These are phyloP conservation scores for Rotaria macrura DNA, from an alignment of 2,888 invertebrate species.

Conservation along the genomic window DNA sequence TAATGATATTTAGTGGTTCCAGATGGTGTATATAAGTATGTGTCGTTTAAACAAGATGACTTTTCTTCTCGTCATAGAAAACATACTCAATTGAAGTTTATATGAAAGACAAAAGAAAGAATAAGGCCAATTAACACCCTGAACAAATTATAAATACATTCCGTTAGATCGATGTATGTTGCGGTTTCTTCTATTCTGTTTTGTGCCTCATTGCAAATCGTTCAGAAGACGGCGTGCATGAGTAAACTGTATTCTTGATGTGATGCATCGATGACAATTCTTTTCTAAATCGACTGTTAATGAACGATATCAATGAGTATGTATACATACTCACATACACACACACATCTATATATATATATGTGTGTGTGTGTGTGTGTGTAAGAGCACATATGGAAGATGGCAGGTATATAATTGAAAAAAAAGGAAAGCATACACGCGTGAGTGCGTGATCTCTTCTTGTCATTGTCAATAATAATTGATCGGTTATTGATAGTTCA, in stretches of 20 bases:
- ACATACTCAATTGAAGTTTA: constrained; percentile 15
- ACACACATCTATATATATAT: too few relatives aligned
- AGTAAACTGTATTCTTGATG: neutral
- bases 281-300: neutral
- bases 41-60: constrained; percentile 15
- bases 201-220: constrained; percentile 3
- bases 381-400: neutral
- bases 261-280: constrained; percentile 14
- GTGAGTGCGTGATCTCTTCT: constrained; percentile 7
- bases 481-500: constrained; percentile 1
- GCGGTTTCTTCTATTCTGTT: neutral
- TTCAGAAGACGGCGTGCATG: neutral
- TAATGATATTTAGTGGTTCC: neutral
- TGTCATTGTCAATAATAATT: constrained; percentile 10
- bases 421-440: neutral
- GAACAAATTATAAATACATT: constrained; percentile 7
- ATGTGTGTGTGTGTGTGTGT: too few relatives aligned
- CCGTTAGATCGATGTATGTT: neutral
- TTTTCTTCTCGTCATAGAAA: constrained; percentile 7
- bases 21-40: neutral
- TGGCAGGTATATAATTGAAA: constrained; percentile 15
- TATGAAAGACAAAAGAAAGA: neutral
- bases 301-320: neutral
- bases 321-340: neutral
- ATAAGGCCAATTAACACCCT: neutral